These are phyloP conservation scores for Brevimyrus niger DNA, from an alignment of 2,113 vertebrate species.

Conservation along the genomic window DNA sequence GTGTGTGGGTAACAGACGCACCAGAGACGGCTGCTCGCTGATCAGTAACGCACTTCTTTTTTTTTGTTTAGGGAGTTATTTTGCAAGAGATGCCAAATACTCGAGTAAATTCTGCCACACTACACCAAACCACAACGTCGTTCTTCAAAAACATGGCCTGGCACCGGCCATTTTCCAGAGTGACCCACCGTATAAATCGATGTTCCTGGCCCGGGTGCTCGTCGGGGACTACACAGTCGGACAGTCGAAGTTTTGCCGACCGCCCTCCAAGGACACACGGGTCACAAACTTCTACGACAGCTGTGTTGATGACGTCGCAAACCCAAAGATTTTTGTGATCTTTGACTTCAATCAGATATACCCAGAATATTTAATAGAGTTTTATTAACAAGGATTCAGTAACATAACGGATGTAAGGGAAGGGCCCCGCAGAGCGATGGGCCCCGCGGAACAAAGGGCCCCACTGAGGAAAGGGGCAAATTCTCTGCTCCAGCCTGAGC, in stretches of 20 bases:
- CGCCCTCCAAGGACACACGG: conserved; percentile 87
- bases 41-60: background rate
- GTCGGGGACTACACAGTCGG: conserved; percentile 84
- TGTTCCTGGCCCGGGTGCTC: conserved; percentile 90
- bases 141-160: conserved; percentile 64
- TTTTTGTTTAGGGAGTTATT: conserved; percentile 78
- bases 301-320: conserved; percentile 87
- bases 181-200: conserved; percentile 71
- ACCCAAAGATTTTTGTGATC: conserved; percentile 91
- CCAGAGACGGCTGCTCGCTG: background rate
- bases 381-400: conserved; percentile 59
- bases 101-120: conserved; percentile 91
- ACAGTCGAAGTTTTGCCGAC: conserved; percentile 77
- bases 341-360: conserved; percentile 97
- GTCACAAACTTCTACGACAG: conserved; percentile 91
- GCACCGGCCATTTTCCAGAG: conserved; percentile 53
- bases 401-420: background rate
- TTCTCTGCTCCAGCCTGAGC: background rate
- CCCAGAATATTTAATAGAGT: conserved; percentile 92
- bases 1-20: background rate
- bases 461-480: too few relatives aligned
- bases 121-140: conserved; percentile 75
- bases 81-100: conserved; percentile 84
- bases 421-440: background rate
- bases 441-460: too few relatives aligned